These are phyloP conservation scores for Lottia gigantea DNA, from an alignment of 2,888 invertebrate species.

Conservation along the genomic window DNA sequence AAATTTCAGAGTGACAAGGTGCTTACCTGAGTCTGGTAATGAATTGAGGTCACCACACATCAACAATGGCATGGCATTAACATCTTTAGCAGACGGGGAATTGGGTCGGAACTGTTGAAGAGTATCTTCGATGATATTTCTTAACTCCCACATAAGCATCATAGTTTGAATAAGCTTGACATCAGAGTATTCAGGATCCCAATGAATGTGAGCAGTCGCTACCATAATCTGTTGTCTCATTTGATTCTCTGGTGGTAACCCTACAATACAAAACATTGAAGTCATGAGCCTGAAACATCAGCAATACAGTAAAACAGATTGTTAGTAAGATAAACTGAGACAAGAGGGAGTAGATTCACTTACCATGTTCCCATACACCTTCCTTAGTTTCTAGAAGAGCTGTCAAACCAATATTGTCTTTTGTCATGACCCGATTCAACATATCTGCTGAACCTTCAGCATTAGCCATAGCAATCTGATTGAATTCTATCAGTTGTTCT, in stretches of 20 bases:
- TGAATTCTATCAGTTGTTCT: constrained; percentile 97
- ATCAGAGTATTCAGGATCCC: constrained; percentile 99
- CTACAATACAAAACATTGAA: constrained; percentile 27
- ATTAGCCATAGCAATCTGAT: constrained; percentile 97
- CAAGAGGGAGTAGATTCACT: constrained; percentile 11
- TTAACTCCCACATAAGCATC: constrained; percentile 96
- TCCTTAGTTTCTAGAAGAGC: constrained; percentile 95
- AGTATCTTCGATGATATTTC: constrained; percentile 72
- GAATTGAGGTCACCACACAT: constrained; percentile 99
- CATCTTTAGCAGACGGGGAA: constrained; percentile 37
- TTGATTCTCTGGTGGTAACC: constrained; percentile 78
- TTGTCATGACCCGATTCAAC: constrained; percentile 98
- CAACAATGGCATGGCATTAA: constrained; percentile 85
- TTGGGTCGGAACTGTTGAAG: constrained; percentile 33
- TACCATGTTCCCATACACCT: constrained; percentile 76
- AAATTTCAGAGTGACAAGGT: neutral
- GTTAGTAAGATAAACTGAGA: too few relatives aligned
- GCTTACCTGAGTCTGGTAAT: constrained; percentile 88
- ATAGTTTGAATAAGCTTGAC: constrained; percentile 99
- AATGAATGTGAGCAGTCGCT: constrained; percentile 98
- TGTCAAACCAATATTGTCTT: constrained; percentile 97
- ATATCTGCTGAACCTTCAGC: constrained; percentile 98
- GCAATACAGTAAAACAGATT: too few relatives aligned
- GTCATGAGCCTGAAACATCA: too few relatives aligned
- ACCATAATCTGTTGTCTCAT: constrained; percentile 78